phyloP scores from a whole-genome alignment of 2,797 vertebrate genomes.

The Propithecus deckenii region DNA sequence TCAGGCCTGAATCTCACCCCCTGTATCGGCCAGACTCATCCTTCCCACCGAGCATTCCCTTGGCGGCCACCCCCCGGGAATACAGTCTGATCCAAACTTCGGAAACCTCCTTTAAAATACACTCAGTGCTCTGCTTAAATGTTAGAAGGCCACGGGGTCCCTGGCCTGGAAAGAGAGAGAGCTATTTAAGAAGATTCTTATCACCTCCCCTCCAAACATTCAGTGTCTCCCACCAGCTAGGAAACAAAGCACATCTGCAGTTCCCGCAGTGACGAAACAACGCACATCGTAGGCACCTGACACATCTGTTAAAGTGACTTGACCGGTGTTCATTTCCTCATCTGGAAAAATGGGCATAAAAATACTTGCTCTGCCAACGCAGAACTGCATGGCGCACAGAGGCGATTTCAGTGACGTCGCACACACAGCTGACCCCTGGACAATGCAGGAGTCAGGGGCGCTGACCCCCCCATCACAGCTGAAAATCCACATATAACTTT shows the following conservation, averaged over 20 bases:
- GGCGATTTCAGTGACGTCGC: no score
- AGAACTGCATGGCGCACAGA: neutral
- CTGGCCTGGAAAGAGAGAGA: neutral
- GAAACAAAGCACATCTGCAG: neutral
- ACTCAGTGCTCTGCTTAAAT: neutral
- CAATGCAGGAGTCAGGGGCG: neutral
- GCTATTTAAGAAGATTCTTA: neutral
- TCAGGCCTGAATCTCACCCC: neutral
- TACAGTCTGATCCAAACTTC: neutral
- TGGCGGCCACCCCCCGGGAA: neutral
- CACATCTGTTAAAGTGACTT: neutral
- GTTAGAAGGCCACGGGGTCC: neutral
- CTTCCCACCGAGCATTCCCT: neutral
- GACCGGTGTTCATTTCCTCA: neutral
- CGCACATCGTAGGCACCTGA: fast-evolving
- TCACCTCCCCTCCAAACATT: no score
- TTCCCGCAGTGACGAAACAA: neutral
- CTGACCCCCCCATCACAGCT: neutral
- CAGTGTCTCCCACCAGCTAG: neutral
- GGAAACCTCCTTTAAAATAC: neutral
- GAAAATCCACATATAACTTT: neutral
- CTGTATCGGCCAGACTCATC: neutral
- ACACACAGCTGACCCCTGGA: neutral
- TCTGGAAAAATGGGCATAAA: neutral
- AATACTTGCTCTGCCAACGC: neutral